Percentiles rank a stretch among this genome's conserved stretches.
Conservation (phyloP, 1,140 invertebrate species). For the Conopomorpha cramerella region DNA sequence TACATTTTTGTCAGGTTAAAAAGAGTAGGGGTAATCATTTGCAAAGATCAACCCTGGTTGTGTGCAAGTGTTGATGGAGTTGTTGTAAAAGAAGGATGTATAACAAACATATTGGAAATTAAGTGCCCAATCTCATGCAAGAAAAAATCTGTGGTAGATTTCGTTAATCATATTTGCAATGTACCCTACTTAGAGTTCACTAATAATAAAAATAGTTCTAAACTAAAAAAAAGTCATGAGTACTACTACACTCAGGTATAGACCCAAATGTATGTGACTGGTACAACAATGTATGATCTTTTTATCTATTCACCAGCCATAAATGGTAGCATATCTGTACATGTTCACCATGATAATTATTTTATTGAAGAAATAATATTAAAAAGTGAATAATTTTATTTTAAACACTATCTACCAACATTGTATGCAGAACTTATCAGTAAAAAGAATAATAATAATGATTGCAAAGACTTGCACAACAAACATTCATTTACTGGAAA, state of each 20-base stretch:
- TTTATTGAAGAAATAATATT: constrained; percentile 12
- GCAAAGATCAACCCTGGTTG: constrained; percentile 4
- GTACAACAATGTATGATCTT: constrained; percentile 14
- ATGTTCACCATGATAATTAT: constrained; percentile 11
- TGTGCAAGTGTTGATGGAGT: constrained; percentile 2
- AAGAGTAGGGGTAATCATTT: neutral
- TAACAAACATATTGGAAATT: constrained; percentile 15
- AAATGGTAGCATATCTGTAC: constrained; percentile 9
- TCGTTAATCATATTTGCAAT: constrained; percentile 9
- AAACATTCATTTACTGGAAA: constrained; percentile 1
- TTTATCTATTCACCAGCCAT: constrained; percentile 14
- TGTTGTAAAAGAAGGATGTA: constrained; percentile 4
- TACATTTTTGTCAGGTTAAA: neutral
- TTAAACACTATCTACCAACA: constrained; percentile 11
- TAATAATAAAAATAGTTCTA: constrained; percentile 5
- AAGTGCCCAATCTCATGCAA: constrained; percentile 18
- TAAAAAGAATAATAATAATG: neutral
- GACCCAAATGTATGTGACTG: constrained; percentile 20
- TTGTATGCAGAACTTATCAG: neutral
- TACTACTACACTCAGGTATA: constrained; percentile 19
- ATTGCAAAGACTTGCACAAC: neutral
- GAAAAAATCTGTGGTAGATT: constrained; percentile 12
- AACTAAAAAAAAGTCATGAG: constrained; percentile 9
- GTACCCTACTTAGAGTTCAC: constrained; percentile 13
- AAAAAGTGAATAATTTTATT: constrained; percentile 16